Base-by-base conservation (phyloP, 2,113 vertebrate genomes). In the Silurus glanis region DNA sequence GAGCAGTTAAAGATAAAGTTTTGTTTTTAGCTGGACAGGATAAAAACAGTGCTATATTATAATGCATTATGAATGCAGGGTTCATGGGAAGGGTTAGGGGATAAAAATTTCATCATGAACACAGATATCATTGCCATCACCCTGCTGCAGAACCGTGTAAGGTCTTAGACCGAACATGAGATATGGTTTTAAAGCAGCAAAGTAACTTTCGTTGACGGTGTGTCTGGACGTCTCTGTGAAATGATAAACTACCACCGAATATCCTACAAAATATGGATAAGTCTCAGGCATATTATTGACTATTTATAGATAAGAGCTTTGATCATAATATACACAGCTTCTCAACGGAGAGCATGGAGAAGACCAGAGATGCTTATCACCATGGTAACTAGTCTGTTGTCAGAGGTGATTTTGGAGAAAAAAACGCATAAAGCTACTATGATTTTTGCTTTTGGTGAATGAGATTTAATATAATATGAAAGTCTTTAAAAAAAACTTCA, bases 311-410 rank as follows among this genome's bases (percentile, higher is more conserved):
- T 82, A 71, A 71, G 61, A 72, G 83, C 66, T 86, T 88, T 87
- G 59, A 89, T 87, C 80, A 87, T 62, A 78, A 76, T 83, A 85
- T 80, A 28, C 66, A 83, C 83, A 88, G 79, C 49, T 84, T 80
- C 84, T 71, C 51, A 80, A 69, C 62, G 82, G 74, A 87, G 76
- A 71, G 55, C 85, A 87, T 75, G 61, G 82, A 89, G 81, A 58
- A 91, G 23, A 75, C 80, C 74, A 80, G 85, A 85, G 71, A 87
- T 83, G 80, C 47, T 1, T 14, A 91, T 92, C 91, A 85, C 92
- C 90, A 92, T 92, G 90, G 89, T 80, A 91, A 92, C 92, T 80
- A 84, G 28, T 75, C 89, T 82, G 85, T 87, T 89, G 82, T 56
- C 37, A 83, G 53, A 75, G 69, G 58, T 80, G 59, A 69, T 84